These are phyloP conservation scores for Acanthosoma haemorrhoidale DNA, from an alignment of 2,888 invertebrate genomes.

Conservation along the genomic window DNA sequence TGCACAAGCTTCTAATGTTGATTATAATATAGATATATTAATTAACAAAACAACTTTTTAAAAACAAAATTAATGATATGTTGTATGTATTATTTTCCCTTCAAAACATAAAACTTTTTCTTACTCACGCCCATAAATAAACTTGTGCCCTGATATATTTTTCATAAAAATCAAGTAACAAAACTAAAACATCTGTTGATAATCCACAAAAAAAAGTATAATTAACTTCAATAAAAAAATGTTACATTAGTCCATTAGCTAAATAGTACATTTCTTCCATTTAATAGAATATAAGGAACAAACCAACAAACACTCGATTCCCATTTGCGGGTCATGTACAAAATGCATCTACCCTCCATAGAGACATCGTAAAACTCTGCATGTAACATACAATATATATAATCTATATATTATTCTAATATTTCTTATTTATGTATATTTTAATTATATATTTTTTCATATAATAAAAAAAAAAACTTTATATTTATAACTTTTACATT, in stretches of 20 bases:
- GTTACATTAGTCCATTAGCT: slow-evolving; percentile 12
- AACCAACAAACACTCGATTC: slow-evolving; percentile 23
- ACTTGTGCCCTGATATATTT: slow-evolving; percentile 9
- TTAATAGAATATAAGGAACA: slow-evolving; percentile 23
- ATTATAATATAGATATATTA: background rate
- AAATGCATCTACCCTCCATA: slow-evolving; percentile 21
- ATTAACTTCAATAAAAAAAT: slow-evolving; percentile 9
- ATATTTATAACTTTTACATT: too few relatives aligned
- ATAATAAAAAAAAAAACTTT: too few relatives aligned
- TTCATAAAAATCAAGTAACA: background rate
- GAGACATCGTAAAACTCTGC: background rate
- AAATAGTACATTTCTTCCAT: slow-evolving; percentile 18
- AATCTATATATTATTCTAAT: background rate
- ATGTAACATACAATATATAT: background rate
- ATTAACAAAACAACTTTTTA: background rate
- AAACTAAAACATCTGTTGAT: background rate
- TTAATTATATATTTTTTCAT: too few relatives aligned
- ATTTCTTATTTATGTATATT: too few relatives aligned
- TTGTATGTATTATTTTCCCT: background rate
- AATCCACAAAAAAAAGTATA: background rate
- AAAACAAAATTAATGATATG: background rate
- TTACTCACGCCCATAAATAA: background rate
- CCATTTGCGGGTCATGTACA: background rate
- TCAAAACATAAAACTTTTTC: background rate
- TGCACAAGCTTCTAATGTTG: background rate